phyloP scores from a whole-genome alignment of 2,113 vertebrate species.

The Ophthalmolycus amberensis region DNA sequence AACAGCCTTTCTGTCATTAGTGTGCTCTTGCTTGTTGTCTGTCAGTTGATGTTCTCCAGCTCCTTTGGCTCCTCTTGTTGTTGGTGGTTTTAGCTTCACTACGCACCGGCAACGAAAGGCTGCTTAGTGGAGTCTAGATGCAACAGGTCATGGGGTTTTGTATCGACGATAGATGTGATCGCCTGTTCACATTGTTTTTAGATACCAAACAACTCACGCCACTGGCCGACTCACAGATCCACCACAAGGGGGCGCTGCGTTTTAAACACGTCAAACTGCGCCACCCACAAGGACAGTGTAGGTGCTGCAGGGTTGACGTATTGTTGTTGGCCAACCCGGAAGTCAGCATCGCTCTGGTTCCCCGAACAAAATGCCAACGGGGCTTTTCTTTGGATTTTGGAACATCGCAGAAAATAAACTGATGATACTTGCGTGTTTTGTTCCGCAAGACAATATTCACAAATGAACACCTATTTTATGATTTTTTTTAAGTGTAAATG shows the following conservation, averaged over 20 bases:
- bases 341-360: not conserved
- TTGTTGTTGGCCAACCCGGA: not conserved
- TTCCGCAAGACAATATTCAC: too few relatives aligned
- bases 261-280: not conserved
- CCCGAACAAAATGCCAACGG: too few relatives aligned
- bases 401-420: too few relatives aligned
- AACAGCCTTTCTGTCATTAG: conserved; percentile 53
- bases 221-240: not conserved
- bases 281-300: not conserved
- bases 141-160: conserved; percentile 3
- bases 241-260: too few relatives aligned
- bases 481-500: too few relatives aligned
- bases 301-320: not conserved
- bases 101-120: not conserved
- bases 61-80: conserved; percentile 46
- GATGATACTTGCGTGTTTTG: too few relatives aligned
- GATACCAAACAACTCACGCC: not conserved
- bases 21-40: conserved; percentile 36
- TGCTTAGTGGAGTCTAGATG: not conserved
- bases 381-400: too few relatives aligned
- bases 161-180: not conserved
- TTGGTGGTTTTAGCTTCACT: conserved; percentile 35
- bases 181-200: not conserved
- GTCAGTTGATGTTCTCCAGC: conserved; percentile 61
- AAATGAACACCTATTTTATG: too few relatives aligned